Conservation (phyloP, 2,888 invertebrate species). For the Phyllotreta cruciferae region DNA sequence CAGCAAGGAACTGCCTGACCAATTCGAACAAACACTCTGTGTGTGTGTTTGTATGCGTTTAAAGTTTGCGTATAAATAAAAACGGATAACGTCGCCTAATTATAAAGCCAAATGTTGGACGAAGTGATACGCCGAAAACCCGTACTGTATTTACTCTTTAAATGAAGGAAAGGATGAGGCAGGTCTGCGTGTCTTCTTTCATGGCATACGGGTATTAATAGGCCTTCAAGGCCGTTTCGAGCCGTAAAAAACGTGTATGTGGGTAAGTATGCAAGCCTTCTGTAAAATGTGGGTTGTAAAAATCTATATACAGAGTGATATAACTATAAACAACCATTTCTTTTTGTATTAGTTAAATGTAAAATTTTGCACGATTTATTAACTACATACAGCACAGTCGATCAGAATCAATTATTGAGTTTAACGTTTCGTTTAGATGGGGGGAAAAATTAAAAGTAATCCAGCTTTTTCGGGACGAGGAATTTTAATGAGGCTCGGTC, state of each 20-base stretch:
- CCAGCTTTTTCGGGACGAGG: too few species aligned
- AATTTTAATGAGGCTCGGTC: slow-evolving; percentile 7
- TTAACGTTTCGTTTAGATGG: too few species aligned
- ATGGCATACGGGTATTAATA: slow-evolving; percentile 19
- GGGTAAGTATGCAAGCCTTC: background rate
- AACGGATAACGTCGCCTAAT: slow-evolving; percentile 32
- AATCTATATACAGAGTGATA: too few species aligned
- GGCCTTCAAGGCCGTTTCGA: slow-evolving; percentile 13
- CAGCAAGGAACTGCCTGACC: slow-evolving; percentile 15
- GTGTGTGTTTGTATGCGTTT: slow-evolving; percentile 24
- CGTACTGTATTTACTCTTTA: slow-evolving; percentile 39
- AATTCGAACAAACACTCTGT: slow-evolving; percentile 13
- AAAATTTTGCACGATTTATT: too few species aligned
- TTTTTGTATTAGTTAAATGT: too few species aligned
- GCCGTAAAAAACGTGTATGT: slow-evolving; percentile 14
- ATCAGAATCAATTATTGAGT: too few species aligned
- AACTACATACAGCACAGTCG: too few species aligned
- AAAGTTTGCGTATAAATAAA: slow-evolving; percentile 32
- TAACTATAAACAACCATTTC: too few species aligned
- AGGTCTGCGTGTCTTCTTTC: slow-evolving; percentile 17
- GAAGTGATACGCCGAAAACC: slow-evolving; percentile 37
- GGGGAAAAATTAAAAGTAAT: too few species aligned
- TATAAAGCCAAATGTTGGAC: slow-evolving; percentile 40
- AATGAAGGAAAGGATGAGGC: slow-evolving; percentile 23
- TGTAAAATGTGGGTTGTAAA: slow-evolving; percentile 5